Base-by-base conservation (phyloP, 2,797 vertebrate genomes). In the Esox masquinongy region DNA sequence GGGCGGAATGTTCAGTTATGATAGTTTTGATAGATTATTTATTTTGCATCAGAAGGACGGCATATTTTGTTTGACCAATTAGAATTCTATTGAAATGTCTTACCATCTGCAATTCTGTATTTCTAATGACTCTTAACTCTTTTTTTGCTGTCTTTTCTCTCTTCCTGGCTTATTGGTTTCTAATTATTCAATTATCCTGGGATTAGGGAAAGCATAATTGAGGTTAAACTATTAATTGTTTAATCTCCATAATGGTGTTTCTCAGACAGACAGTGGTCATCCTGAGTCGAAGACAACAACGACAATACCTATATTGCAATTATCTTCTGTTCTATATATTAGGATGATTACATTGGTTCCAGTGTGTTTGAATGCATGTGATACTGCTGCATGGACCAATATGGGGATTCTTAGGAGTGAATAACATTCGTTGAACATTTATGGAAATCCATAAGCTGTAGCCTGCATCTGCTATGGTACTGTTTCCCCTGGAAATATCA, bases 91-190 rank as follows among this genome's bases (percentile, higher is more conserved):
- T 83, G 84, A 78, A 83, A 86, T 86, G 89, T 90, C 88, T 89
- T 75, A 83, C 89, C 87, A 82, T 84, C 91, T 89, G 88, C 89
- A 85, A 91, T 92, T 86, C 88, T 89, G 93, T 1, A 93, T 93
- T 89, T 92, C 93, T 92, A 90, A 92, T 92, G 86, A 80, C 79
- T 83, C 85, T 86, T 86, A 88, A 90, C 91, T 88, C 84, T 82
- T 83, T 87, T 86, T 87, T 85, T 75, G 77, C 81, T 83, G 76
- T 64, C 73, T n/a, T 34, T 72, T 36, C 56, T 86, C 81, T 81
- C 69, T 56, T 73, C 50, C 64, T 51, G 71, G 76, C 83, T 83
- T 73, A 76, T 69, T 26, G 12, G 43, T 50, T 72, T 34, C 72
- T 5, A 69, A 73, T 53, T 84, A 22, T 59, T 61, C 22, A 24